Conservation (phyloP, 2,797 vertebrate genomes). For the Pampus argenteus region DNA sequence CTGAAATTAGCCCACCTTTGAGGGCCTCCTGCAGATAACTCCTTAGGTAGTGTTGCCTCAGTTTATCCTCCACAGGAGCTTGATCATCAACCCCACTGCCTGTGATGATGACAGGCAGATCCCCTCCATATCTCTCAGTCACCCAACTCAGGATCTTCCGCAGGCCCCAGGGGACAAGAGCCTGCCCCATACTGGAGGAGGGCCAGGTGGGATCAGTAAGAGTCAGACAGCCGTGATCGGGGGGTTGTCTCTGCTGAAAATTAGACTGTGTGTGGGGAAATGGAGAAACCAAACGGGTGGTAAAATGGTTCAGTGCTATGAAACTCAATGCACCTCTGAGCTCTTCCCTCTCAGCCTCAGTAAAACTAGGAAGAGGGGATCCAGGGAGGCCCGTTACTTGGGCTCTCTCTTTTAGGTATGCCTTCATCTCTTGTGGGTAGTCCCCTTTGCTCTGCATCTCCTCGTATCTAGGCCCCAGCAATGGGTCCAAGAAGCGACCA, state of each 20-base stretch:
- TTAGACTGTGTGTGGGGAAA: conserved; percentile 37
- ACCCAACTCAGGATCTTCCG: conserved; percentile 91
- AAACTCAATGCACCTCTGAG: conserved; percentile 91
- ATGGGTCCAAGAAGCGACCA: conserved; percentile 92
- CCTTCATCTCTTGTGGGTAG: conserved; percentile 86
- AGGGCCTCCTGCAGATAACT: conserved; percentile 91
- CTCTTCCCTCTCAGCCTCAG: conserved; percentile 82
- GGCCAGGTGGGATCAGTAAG: conserved; percentile 90
- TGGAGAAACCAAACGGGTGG: conserved; percentile 90
- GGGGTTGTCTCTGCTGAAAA: conserved; percentile 40
- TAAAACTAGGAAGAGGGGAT: conserved; percentile 86
- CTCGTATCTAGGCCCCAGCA: conserved; percentile 81
- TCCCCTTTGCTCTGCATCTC: conserved; percentile 60
- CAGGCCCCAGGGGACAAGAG: conserved; percentile 90
- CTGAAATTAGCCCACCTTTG: conserved; percentile 85
- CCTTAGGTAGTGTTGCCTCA: conserved; percentile 89
- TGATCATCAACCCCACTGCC: conserved; percentile 93
- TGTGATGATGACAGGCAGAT: conserved; percentile 88
- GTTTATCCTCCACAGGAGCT: conserved; percentile 84
- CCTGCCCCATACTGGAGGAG: conserved; percentile 84
- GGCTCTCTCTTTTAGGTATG: conserved; percentile 81
- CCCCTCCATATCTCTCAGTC: conserved; percentile 85
- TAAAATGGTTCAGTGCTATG: conserved; percentile 95
- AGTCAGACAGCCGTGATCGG: conserved; percentile 83
- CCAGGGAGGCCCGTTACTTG: conserved; percentile 66